These are phyloP conservation scores for Drosophila truncata DNA, from an alignment of 1,140 invertebrate genomes.

Conservation along the genomic window DNA sequence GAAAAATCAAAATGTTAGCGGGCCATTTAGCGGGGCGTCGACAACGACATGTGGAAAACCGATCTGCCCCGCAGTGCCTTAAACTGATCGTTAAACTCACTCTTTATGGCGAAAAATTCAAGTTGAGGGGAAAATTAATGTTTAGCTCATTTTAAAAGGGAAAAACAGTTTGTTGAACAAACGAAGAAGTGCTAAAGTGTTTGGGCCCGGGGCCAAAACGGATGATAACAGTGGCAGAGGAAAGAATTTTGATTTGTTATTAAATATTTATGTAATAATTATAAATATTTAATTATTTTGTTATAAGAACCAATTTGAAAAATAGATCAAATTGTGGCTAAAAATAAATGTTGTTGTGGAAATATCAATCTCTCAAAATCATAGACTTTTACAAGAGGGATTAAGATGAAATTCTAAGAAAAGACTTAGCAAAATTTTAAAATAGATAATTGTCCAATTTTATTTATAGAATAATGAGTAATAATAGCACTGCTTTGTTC, in stretches of 20 bases:
- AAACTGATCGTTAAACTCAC: slow-evolving; percentile 60
- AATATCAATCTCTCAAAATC: background rate
- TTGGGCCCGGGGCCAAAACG: slow-evolving; percentile 40
- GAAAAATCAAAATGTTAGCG: slow-evolving; percentile 48
- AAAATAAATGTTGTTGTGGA: background rate
- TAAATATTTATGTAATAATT: background rate
- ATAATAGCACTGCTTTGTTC: background rate
- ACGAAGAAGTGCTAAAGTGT: slow-evolving; percentile 27
- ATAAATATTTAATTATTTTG: background rate
- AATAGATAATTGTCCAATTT: background rate
- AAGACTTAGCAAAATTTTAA: background rate
- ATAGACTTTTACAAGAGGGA: too few species aligned
- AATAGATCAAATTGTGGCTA: background rate
- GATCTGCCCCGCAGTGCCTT: slow-evolving; percentile 7
- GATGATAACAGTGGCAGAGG: slow-evolving; percentile 45
- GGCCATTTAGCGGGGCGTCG: slow-evolving; percentile 64
- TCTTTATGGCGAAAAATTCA: slow-evolving; percentile 59
- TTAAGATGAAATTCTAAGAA: too few species aligned
- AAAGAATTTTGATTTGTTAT: background rate
- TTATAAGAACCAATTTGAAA: background rate
- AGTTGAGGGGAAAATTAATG: slow-evolving; percentile 56
- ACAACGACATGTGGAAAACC: slow-evolving; percentile 46
- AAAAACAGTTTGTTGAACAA: slow-evolving; percentile 57
- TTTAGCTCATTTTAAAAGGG: slow-evolving; percentile 51
- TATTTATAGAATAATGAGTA: slow-evolving; percentile 1